Conservation (phyloP, 2,888 invertebrate genomes). For the Acleris literana region DNA sequence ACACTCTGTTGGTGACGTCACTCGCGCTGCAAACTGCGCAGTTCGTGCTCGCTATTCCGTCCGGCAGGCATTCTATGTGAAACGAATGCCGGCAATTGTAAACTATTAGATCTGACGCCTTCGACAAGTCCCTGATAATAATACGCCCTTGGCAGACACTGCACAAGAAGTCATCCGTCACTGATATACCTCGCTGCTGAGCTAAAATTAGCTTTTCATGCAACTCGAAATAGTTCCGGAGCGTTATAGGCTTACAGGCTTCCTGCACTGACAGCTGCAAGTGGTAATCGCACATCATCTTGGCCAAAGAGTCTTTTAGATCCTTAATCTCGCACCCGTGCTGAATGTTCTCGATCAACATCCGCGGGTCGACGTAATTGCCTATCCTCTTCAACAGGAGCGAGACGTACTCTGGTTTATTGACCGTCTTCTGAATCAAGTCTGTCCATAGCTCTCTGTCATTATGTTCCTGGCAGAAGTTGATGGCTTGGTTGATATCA, state of each 20-base stretch:
- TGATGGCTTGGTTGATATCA: slow-evolving; percentile 96
- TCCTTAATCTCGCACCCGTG: slow-evolving; percentile 94
- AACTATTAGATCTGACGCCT: slow-evolving; percentile 88
- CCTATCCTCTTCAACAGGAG: slow-evolving; percentile 84
- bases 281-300: slow-evolving; percentile 97
- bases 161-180: slow-evolving; percentile 90
- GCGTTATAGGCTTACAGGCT: slow-evolving; percentile 95
- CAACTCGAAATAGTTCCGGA: slow-evolving; percentile 94
- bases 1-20: slow-evolving; percentile 42
- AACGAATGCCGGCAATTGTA: slow-evolving; percentile 96
- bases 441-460: slow-evolving; percentile 97
- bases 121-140: slow-evolving; percentile 88
- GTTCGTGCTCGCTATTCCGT: slow-evolving; percentile 57
- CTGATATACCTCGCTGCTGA: slow-evolving; percentile 90
- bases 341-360: slow-evolving; percentile 93
- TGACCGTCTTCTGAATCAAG: slow-evolving; percentile 92
- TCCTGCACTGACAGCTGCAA: slow-evolving; percentile 96
- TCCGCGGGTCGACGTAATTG: slow-evolving; percentile 94
- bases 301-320: slow-evolving; percentile 94
- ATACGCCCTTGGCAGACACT: slow-evolving; percentile 91
- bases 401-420: slow-evolving; percentile 90
- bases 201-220: slow-evolving; percentile 91
- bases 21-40: slow-evolving; percentile 75
- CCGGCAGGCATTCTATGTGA: slow-evolving; percentile 92
- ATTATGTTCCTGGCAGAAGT: slow-evolving; percentile 98